Evolutionary conservation across 2,113 vertebrate species (phyloP).

Genomic region (Melanerpes formicivorus): DNA sequence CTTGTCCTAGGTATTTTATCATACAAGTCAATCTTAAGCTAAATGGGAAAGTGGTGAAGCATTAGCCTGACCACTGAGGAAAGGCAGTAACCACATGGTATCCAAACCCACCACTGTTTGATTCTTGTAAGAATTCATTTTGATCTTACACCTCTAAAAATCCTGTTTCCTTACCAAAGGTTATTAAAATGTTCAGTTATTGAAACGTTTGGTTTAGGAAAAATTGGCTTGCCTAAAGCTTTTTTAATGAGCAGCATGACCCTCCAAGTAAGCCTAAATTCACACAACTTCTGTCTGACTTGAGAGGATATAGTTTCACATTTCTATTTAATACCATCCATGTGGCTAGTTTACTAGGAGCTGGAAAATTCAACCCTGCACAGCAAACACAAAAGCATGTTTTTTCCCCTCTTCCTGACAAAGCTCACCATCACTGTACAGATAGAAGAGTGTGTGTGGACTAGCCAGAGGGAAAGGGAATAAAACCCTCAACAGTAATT

Average conservation of each 20-base stretch:
- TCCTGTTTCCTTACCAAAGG: neutral
- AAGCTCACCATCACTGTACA: neutral
- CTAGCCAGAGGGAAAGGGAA: neutral
- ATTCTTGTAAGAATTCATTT: neutral
- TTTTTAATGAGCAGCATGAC: neutral
- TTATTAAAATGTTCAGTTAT: neutral
- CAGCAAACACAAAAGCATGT: neutral
- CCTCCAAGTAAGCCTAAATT: neutral
- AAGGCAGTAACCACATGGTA: neutral
- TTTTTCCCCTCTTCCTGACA: neutral
- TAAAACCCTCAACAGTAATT: neutral
- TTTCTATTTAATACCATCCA: neutral
- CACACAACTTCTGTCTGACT: neutral
- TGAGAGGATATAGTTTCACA: neutral
- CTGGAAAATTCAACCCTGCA: neutral
- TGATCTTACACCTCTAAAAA: neutral
- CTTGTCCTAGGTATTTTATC: neutral
- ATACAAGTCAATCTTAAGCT: neutral
- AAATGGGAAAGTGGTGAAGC: neutral
- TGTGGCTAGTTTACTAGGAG: neutral
- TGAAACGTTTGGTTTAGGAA: neutral
- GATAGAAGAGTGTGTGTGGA: neutral
- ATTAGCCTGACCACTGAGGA: neutral
- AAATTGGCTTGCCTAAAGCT: neutral
- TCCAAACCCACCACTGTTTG: neutral